These are phyloP conservation scores for Sinotaia quadrata DNA, from an alignment of 2,888 invertebrate genomes.

Conservation along the genomic window DNA sequence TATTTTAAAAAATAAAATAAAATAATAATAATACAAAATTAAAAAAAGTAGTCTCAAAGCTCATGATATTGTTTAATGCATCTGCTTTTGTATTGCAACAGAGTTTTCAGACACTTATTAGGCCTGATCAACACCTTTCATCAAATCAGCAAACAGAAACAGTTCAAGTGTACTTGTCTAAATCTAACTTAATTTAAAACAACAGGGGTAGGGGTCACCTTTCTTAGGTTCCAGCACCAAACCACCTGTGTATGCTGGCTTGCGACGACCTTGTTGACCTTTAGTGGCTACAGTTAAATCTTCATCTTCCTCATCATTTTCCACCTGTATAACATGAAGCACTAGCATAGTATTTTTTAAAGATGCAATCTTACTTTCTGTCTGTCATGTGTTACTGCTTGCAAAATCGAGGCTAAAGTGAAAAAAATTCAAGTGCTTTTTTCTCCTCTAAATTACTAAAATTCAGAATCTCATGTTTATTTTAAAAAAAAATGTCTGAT, in stretches of 20 bases:
- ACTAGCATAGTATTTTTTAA: too few species aligned
- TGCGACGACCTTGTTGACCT: conserved; percentile 71
- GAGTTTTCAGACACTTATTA: background rate
- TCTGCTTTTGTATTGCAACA: background rate
- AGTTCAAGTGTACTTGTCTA: background rate
- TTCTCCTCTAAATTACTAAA: too few species aligned
- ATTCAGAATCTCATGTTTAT: too few species aligned
- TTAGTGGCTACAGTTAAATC: conserved; percentile 51
- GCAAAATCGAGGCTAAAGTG: too few species aligned
- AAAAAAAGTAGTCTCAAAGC: too few species aligned
- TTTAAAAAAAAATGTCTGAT: too few species aligned
- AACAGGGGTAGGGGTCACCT: conserved; percentile 77
- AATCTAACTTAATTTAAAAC: background rate
- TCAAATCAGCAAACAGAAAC: background rate
- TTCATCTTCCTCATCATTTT: conserved; percentile 58
- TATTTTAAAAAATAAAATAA: too few species aligned
- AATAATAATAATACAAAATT: too few species aligned
- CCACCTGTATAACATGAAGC: conserved; percentile 20
- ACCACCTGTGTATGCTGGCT: conserved; percentile 89
- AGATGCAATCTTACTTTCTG: too few species aligned
- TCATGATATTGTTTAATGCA: too few species aligned
- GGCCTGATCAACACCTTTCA: background rate
- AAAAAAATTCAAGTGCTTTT: too few species aligned
- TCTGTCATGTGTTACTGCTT: too few species aligned
- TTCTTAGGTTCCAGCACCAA: conserved; percentile 97